Conservation (phyloP, 1,140 invertebrate species). For the Listronotus bonariensis region DNA sequence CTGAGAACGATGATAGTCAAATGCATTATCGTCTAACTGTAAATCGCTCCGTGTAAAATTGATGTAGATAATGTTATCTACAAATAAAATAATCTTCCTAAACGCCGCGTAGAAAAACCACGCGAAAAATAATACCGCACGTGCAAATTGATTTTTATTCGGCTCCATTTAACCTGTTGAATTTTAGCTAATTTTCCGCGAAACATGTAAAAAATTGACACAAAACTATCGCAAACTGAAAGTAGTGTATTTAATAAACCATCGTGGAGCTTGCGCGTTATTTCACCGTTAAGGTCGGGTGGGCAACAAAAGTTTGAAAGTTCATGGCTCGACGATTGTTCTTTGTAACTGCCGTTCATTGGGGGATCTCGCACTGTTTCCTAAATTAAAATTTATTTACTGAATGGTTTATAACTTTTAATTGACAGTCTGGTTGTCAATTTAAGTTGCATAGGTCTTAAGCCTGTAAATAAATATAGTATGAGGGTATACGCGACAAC, state of each 20-base stretch:
- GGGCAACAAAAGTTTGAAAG: conserved; percentile 24
- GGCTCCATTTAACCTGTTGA: conserved; percentile 24
- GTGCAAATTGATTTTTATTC: conserved; percentile 7
- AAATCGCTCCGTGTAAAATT: conserved; percentile 16
- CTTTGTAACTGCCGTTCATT: not conserved
- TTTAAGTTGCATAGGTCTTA: too few species aligned
- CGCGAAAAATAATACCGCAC: conserved; percentile 26
- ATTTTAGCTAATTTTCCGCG: conserved; percentile 5
- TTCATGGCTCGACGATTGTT: conserved; percentile 24
- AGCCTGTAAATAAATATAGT: too few species aligned
- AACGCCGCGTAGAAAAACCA: conserved; percentile 30
- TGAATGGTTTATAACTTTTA: not conserved
- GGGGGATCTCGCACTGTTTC: conserved; percentile 3
- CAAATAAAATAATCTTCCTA: conserved; percentile 31
- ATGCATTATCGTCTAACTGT: conserved; percentile 11
- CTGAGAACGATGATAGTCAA: conserved; percentile 7
- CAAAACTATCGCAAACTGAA: conserved; percentile 13
- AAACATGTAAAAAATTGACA: conserved; percentile 5
- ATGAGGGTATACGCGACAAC: too few species aligned
- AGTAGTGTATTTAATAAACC: conserved; percentile 19
- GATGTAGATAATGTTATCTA: conserved; percentile 41
- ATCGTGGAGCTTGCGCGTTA: conserved; percentile 3
- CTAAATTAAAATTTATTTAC: conserved; percentile 5
- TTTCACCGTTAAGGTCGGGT: conserved; percentile 18
- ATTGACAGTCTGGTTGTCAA: too few species aligned